Evolutionary conservation across 1,140 invertebrate genomes (phyloP).

Genomic region (Lineus longissimus): DNA sequence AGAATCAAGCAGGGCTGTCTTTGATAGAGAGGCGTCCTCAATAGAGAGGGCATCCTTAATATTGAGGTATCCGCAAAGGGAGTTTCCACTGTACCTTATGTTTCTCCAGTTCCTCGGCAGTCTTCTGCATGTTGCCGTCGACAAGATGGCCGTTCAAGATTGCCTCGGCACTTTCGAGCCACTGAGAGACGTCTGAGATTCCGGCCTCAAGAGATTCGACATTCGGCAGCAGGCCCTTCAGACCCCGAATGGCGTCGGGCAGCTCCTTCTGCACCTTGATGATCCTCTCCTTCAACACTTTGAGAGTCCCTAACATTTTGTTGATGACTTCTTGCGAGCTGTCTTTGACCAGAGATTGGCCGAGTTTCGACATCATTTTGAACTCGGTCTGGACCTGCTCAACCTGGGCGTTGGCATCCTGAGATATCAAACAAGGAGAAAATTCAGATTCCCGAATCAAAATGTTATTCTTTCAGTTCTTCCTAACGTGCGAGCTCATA

Average conservation of each 20-base stretch:
- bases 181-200: constrained; percentile 75
- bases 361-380: constrained; percentile 82
- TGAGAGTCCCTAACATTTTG: constrained; percentile 81
- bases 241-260: constrained; percentile 40
- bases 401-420: constrained; percentile 71
- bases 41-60: no score
- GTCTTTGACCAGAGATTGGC: constrained; percentile 84
- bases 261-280: constrained; percentile 70
- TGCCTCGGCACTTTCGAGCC: constrained; percentile 79
- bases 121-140: constrained; percentile 67
- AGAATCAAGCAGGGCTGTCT: no score
- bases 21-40: no score
- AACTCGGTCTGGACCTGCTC: constrained; percentile 84
- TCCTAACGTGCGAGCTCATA: no score
- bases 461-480: no score
- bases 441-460: no score
- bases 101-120: constrained; percentile 71
- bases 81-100: constrained; percentile 63
- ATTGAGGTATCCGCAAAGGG: no score
- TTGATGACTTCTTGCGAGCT: constrained; percentile 86
- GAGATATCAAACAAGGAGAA: constrained; percentile 9
- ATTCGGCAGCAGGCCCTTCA: constrained; percentile 69
- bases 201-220: constrained; percentile 85
- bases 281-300: constrained; percentile 77
- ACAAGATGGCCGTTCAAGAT: constrained; percentile 64